phyloP scores from a whole-genome alignment of 2,113 vertebrate genomes.

The Geococcyx californianus region DNA sequence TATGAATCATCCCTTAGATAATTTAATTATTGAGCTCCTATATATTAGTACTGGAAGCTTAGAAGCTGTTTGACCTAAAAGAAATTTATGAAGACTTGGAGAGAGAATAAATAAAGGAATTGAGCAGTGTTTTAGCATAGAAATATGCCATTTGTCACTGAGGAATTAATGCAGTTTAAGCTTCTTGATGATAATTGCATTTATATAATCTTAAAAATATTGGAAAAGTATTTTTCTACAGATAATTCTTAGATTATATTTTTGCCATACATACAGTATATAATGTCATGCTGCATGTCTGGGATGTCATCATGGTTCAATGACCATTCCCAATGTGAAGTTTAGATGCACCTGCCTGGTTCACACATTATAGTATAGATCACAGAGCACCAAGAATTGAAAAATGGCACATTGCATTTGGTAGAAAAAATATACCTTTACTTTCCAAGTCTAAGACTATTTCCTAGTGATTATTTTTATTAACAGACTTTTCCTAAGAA shows the following conservation, averaged over 20 bases:
- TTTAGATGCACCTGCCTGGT: neutral
- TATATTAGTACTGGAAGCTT: neutral
- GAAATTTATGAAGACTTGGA: neutral
- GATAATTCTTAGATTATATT: neutral
- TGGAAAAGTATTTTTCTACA: neutral
- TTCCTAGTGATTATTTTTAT: neutral
- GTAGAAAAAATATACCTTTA: neutral
- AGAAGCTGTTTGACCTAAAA: neutral
- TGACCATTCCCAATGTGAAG: neutral
- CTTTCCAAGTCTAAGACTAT: neutral
- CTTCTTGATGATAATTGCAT: neutral
- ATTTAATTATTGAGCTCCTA: neutral
- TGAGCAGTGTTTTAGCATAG: neutral
- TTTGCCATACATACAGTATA: neutral
- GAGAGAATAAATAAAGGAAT: neutral
- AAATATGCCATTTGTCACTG: neutral
- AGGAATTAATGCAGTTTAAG: neutral
- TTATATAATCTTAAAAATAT: neutral
- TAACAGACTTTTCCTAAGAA: neutral
- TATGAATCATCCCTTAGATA: neutral
- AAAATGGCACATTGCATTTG: fast-evolving
- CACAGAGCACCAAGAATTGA: neutral
- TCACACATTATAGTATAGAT: neutral
- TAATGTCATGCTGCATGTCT: neutral
- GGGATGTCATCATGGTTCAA: neutral